Percentiles rank a stretch among this genome's conserved stretches.
Conservation (phyloP, 2,113 vertebrate species). For the Erythrolamprus reginae region DNA sequence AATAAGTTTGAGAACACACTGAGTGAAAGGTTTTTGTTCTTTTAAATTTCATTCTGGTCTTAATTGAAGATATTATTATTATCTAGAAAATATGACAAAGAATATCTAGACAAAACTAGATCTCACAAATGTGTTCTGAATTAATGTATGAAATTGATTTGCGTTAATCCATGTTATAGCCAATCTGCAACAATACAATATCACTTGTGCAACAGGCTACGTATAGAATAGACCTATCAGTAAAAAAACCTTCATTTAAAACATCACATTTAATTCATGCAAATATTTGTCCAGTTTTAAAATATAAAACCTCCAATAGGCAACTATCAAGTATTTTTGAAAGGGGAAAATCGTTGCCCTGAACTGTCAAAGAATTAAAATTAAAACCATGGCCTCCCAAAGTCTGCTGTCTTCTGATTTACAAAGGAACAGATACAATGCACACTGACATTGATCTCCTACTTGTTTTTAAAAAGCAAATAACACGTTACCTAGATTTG, state of each 20-base stretch:
- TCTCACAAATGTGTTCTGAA: neutral
- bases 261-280: neutral
- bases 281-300: neutral
- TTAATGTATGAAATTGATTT: constrained; percentile 11
- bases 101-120: neutral
- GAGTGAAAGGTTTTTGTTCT: neutral
- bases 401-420: neutral
- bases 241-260: neutral
- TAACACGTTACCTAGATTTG: neutral
- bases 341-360: neutral
- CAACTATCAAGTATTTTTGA: neutral
- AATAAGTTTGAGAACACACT: neutral
- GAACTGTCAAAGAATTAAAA: neutral
- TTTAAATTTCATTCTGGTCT: too few relatives aligned
- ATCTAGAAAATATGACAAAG: neutral
- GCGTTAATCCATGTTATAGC: neutral
- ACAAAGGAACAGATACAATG: neutral
- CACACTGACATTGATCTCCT: neutral
- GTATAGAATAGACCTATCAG: neutral
- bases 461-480: neutral
- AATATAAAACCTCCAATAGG: neutral
- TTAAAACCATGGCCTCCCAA: neutral
- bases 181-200: neutral
- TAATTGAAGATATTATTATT: neutral
- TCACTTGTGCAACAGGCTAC: neutral